phyloP scores from a whole-genome alignment of 2,888 invertebrate species.

The Philereme vetulata region DNA sequence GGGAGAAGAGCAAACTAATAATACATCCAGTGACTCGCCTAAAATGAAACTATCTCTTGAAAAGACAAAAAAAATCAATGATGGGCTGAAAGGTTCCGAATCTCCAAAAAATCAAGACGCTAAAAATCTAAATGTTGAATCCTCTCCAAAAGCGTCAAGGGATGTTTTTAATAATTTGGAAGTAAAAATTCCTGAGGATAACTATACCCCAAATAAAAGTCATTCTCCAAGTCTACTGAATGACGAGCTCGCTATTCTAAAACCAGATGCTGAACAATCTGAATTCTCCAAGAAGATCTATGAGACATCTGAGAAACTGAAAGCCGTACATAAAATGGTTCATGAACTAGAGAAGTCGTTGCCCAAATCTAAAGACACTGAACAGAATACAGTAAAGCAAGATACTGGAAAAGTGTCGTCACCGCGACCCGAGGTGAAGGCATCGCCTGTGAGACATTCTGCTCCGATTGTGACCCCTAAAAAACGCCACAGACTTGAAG shows the following conservation, averaged over 20 bases:
- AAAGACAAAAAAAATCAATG: slow-evolving; percentile 64
- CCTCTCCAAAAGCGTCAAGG: slow-evolving; percentile 50
- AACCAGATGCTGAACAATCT: slow-evolving; percentile 72
- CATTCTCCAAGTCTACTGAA: slow-evolving; percentile 50
- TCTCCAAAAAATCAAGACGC: slow-evolving; percentile 45
- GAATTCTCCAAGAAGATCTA: slow-evolving; percentile 79
- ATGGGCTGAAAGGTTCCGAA: slow-evolving; percentile 54
- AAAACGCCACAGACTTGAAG: slow-evolving; percentile 88
- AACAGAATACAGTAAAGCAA: slow-evolving; percentile 58
- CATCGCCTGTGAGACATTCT: slow-evolving; percentile 65
- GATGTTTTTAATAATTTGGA: slow-evolving; percentile 45
- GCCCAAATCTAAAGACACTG: slow-evolving; percentile 70
- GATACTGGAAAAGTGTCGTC: slow-evolving; percentile 64
- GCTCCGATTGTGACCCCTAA: slow-evolving; percentile 87
- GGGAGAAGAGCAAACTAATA: slow-evolving; percentile 68
- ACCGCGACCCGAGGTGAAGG: slow-evolving; percentile 68
- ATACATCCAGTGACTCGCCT: slow-evolving; percentile 60
- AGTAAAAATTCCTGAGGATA: slow-evolving; percentile 53
- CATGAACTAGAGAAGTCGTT: slow-evolving; percentile 74
- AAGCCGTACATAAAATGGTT: slow-evolving; percentile 78
- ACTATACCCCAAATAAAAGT: slow-evolving; percentile 48
- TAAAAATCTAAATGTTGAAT: slow-evolving; percentile 50
- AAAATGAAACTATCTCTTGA: slow-evolving; percentile 63
- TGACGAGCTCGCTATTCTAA: slow-evolving; percentile 67
- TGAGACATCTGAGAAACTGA: slow-evolving; percentile 78